Base-by-base conservation (phyloP, 2,888 invertebrate genomes). In the Drosophila kambysellisi region DNA sequence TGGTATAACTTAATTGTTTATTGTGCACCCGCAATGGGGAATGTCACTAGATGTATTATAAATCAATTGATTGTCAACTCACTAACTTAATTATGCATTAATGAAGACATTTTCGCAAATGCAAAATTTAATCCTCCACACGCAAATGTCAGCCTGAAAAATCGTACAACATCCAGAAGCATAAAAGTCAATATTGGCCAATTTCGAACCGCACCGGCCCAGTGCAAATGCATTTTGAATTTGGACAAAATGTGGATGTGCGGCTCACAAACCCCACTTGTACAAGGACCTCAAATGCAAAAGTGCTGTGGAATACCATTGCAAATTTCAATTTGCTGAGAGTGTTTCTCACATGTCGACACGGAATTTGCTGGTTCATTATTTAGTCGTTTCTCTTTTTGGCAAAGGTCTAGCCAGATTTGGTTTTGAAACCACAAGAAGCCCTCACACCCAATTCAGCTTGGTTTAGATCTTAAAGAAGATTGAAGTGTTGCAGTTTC, bases 401-500 rank as follows among this genome's bases (percentile, higher is more conserved):
- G 61, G 52, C 25, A 30, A 58, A 53, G 30, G 51, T n/a, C 59
- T 54, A 70, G 52, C 70, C 30, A 54, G 51, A 60, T 73, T 69
- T 59, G 12, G 35, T 52, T 63, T 35, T 57, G 50, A 32, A 17
- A 20, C 17, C 50, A 3, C 48, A 46, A 35, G 33, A 51, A 62
- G 25, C 48, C 41, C 4, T 48, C 35, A 51, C 5, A 9, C 17
- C 37, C 15, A 35, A 50, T 50, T 41, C 51, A 56, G 30, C 30
- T 51, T 43, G 20, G 60, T 20, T 64, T 72, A 65, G 72, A 71
- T 68, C 56, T 37, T 25, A n/a, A 43, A 70, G 41, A 56, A 82
- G 89, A 90, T 82, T 79, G 87, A 74, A 75, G 77, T 86, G 81
- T 80, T 73, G 73, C 71, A 65, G 65, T 67, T 72, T 59, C 35